phyloP scores from a whole-genome alignment of 2,888 invertebrate species.

The Adelphocoris suturalis region DNA sequence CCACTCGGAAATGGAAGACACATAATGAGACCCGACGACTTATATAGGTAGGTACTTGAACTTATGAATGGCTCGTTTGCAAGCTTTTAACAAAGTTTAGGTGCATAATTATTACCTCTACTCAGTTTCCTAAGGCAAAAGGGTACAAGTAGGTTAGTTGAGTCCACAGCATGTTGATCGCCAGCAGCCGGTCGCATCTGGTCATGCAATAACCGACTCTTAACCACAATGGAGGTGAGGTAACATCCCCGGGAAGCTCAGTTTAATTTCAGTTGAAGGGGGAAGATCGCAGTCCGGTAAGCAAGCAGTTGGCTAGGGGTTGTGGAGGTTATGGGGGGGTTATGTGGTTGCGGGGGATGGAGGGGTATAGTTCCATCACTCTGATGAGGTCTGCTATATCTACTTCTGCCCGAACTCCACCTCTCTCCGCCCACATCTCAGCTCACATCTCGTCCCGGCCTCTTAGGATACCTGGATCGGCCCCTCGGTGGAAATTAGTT shows the following conservation, averaged over 20 bases:
- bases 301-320: background rate
- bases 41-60: no score
- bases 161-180: background rate
- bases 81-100: no score
- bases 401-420: background rate
- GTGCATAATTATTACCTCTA: no score
- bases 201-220: slow-evolving; percentile 13
- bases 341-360: background rate
- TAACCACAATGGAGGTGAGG: slow-evolving; percentile 28
- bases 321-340: background rate
- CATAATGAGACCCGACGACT: no score
- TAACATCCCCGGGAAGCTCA: background rate
- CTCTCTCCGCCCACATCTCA: no score
- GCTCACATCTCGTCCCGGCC: background rate
- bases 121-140: background rate
- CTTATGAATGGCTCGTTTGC: no score
- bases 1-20: no score
- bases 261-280: slow-evolving; percentile 43
- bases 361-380: slow-evolving; percentile 8
- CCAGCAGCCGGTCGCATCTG: background rate
- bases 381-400: slow-evolving; percentile 47
- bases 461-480: background rate
- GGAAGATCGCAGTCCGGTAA: slow-evolving; percentile 36
- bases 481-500: slow-evolving; percentile 46
- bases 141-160: background rate